These are phyloP conservation scores for Leptestheria dahalacensis DNA, from an alignment of 1,140 invertebrate genomes.

Conservation along the genomic window DNA sequence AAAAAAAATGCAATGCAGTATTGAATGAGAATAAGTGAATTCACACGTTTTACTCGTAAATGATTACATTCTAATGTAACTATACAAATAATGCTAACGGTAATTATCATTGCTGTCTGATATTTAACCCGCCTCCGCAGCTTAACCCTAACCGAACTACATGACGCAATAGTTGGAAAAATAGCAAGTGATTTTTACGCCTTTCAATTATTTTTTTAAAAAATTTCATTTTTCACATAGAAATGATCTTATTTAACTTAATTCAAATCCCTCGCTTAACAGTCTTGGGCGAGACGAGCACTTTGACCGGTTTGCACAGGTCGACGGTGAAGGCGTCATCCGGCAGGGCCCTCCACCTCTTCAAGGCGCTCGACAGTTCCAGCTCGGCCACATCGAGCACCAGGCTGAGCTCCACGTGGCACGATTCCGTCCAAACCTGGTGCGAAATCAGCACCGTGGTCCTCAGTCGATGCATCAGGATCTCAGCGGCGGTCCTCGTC, in stretches of 20 bases:
- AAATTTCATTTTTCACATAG: not conserved
- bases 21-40: too few species aligned
- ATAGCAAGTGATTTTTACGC: too few species aligned
- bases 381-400: slow-evolving; percentile 60
- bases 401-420: slow-evolving; percentile 69
- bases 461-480: slow-evolving; percentile 54
- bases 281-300: slow-evolving; percentile 74
- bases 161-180: too few species aligned
- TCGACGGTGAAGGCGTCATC: slow-evolving; percentile 54
- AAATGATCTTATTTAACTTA: not conserved
- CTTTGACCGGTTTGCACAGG: slow-evolving; percentile 73
- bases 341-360: slow-evolving; percentile 29
- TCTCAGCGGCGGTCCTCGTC: not conserved
- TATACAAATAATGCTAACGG: too few species aligned
- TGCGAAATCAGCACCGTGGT: slow-evolving; percentile 78
- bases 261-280: slow-evolving; percentile 62
- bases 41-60: too few species aligned
- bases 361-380: slow-evolving; percentile 30
- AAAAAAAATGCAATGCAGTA: too few species aligned
- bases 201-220: not conserved
- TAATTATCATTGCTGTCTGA: too few species aligned
- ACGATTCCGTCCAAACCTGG: slow-evolving; percentile 72
- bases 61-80: too few species aligned
- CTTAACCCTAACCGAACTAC: too few species aligned
- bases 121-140: too few species aligned